phyloP scores from a whole-genome alignment of 2,113 vertebrate species.

The Sylvilagus bachmani region DNA sequence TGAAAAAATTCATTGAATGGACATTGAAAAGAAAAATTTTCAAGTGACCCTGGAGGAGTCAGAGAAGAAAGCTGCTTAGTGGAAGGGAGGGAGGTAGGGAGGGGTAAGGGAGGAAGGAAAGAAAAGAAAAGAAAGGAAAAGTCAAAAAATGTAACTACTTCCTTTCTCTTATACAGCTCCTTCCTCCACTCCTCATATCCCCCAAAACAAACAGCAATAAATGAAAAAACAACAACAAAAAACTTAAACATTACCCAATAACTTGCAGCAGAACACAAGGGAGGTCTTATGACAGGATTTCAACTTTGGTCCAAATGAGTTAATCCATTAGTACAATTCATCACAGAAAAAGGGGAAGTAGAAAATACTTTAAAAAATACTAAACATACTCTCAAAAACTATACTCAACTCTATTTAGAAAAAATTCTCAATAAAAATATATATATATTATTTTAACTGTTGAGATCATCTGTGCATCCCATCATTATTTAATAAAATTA shows the following conservation, averaged over 20 bases:
- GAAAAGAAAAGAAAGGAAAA: neutral
- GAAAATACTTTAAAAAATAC: conserved; percentile 18
- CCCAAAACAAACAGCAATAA: neutral
- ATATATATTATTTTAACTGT: neutral
- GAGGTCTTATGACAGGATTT: neutral
- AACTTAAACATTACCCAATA: neutral
- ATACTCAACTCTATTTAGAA: neutral
- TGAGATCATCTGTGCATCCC: neutral
- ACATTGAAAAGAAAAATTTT: neutral
- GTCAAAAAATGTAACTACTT: neutral
- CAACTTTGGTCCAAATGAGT: neutral
- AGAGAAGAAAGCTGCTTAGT: neutral
- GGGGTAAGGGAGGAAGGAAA: too few relatives aligned
- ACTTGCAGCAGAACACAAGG: neutral
- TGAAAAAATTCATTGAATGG: neutral
- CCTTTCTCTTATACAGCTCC: neutral
- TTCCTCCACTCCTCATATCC: too few relatives aligned
- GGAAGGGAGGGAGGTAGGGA: neutral
- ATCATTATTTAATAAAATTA: neutral
- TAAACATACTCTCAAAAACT: neutral
- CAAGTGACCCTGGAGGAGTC: neutral
- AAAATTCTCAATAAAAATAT: neutral
- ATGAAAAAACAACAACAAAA: neutral
- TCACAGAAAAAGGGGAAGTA: neutral
- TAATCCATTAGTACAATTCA: neutral